Conservation (phyloP, 2,113 vertebrate genomes). For the Epinephelus cyanopodus region DNA sequence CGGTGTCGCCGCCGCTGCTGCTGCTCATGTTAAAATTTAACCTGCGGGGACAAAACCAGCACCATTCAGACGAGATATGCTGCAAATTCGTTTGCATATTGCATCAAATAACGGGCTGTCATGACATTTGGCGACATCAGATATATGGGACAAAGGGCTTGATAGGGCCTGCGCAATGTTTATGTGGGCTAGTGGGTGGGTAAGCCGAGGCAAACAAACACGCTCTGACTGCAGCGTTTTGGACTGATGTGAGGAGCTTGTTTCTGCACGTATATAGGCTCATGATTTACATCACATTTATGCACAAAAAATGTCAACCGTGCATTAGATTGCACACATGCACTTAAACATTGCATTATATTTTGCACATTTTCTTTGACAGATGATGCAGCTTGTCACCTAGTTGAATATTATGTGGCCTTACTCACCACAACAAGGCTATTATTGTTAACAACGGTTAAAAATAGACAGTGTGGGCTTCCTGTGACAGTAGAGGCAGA, state of each 20-base stretch:
- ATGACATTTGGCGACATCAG: slow-evolving; percentile 68
- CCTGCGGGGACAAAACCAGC: neutral
- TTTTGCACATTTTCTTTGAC: slow-evolving; percentile 32
- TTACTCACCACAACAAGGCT: slow-evolving; percentile 11
- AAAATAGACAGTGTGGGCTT: slow-evolving; percentile 9
- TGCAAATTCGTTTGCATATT: slow-evolving; percentile 8
- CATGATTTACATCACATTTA: slow-evolving; percentile 1
- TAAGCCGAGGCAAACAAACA: slow-evolving; percentile 79
- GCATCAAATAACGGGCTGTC: slow-evolving; percentile 60
- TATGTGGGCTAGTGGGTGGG: slow-evolving; percentile 79
- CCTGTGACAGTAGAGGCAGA: slow-evolving; percentile 8
- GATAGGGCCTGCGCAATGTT: slow-evolving; percentile 78
- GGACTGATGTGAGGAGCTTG: slow-evolving; percentile 31
- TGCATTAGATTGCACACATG: slow-evolving; percentile 10
- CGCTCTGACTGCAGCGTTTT: slow-evolving; percentile 78
- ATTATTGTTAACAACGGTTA: slow-evolving; percentile 13
- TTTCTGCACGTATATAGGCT: neutral
- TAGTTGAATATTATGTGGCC: neutral
- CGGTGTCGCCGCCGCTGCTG: slow-evolving; percentile 24
- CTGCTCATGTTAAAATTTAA: slow-evolving; percentile 11
- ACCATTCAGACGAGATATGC: neutral
- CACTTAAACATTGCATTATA: neutral
- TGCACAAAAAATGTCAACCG: neutral
- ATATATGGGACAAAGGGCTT: slow-evolving; percentile 76
- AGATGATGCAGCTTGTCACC: slow-evolving; percentile 26